Base-by-base conservation (phyloP, 2,888 invertebrate genomes). In the Molorchus minor region DNA sequence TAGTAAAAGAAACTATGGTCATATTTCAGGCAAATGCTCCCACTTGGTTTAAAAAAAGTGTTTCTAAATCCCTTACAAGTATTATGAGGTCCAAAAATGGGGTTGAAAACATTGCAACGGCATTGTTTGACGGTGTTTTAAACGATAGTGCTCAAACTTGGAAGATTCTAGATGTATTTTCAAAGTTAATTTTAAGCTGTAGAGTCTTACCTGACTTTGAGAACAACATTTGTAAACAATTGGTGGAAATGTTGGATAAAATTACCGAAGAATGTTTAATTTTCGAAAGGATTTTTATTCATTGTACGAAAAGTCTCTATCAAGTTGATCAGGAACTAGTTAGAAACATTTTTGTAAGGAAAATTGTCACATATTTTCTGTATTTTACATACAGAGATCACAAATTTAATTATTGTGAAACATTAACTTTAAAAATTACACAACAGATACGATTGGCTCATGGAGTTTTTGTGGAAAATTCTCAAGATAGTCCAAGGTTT, bases 1-100 rank as follows among this genome's bases (percentile, higher is more conserved):
- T 89, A 25, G 86, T 91, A 73, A 87, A 86, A 72, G 89, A 91
- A 76, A 81, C 91, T n/a, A 83, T 92, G 79, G 81, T 88, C 38
- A 80, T 92, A 29, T 86, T 86, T 71, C 84, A 84, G 75, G 77
- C 75, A 54, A 80, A 83, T 29, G 82, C 85, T 17, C 89, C 89
- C 2, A 74, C 72, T 8, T 91, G 91, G 88, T 83, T 90, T 36
- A 85, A 85, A 71, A 84, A 81, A 75, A 81, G 83, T 8, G 85
- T 89, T 66, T 82, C 85, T 20, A 84, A 82, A 61, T 85, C 86
- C 71, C 78, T 93, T 68, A 86, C 87, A 29, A 76, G 80, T 47
- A 83, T 85, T 58, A 80, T 93, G 21, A 77, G 85, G 58, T 79
- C 83, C 55, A 79, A 86, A 1, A 85, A 86, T 66, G 93, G 93